Percentiles rank a stretch among this genome's conserved stretches.
Evolutionary conservation across 1,140 invertebrate genomes (phyloP).

Genomic region (Drosophila insularis): DNA sequence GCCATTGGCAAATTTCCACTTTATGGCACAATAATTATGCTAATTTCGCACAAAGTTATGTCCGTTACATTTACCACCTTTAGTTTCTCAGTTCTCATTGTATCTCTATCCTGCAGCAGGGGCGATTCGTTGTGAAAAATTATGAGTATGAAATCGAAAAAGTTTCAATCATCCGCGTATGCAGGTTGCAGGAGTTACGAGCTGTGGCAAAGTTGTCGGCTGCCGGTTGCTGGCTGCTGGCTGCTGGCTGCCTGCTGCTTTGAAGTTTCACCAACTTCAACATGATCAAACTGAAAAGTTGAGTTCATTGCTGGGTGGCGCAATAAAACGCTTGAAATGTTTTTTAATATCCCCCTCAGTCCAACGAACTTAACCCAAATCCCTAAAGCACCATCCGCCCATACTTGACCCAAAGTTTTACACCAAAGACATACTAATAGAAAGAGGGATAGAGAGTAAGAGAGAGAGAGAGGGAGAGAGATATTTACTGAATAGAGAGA

Average conservation of each 20-base stretch:
- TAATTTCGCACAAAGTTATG: slow-evolving; percentile 69
- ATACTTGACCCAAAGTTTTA: slow-evolving; percentile 62
- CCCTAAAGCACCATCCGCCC: slow-evolving; percentile 8
- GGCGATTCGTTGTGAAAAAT: slow-evolving; percentile 35
- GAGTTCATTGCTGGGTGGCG: slow-evolving; percentile 50
- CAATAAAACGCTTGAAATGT: slow-evolving; percentile 75
- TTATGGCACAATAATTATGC: slow-evolving; percentile 77
- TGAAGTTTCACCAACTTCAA: slow-evolving; percentile 67
- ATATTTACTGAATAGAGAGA: background rate
- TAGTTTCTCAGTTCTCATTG: background rate
- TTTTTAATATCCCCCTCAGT: slow-evolving; percentile 63
- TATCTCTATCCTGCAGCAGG: background rate
- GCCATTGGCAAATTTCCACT: slow-evolving; percentile 58
- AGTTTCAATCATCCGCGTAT: slow-evolving; percentile 70
- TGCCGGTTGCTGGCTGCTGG: background rate
- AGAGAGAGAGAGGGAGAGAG: background rate
- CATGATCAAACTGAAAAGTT: slow-evolving; percentile 43
- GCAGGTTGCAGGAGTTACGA: slow-evolving; percentile 48
- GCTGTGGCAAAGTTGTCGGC: slow-evolving; percentile 34
- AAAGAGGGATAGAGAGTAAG: slow-evolving; percentile 36
- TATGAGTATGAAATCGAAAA: slow-evolving; percentile 79
- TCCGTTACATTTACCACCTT: slow-evolving; percentile 11
- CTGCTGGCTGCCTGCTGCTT: slow-evolving; percentile 34
- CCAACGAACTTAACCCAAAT: slow-evolving; percentile 64
- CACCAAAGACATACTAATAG: background rate